These are phyloP conservation scores for Acomys russatus DNA, from an alignment of 2,797 vertebrate genomes.

Conservation along the genomic window DNA sequence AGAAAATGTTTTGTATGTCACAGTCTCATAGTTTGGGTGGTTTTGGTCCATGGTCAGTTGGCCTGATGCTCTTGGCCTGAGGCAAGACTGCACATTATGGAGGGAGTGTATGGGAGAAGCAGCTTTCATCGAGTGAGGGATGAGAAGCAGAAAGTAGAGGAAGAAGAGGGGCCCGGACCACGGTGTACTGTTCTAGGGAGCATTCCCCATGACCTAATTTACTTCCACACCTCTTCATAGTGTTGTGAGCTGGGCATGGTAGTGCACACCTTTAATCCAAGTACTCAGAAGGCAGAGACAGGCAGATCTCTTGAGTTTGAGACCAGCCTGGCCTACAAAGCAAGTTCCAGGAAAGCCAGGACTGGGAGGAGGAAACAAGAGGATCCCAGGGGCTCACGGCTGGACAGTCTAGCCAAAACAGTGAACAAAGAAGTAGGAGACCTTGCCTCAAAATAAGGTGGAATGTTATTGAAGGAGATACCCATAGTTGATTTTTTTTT, in stretches of 20 bases:
- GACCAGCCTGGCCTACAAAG: background rate
- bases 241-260: background rate
- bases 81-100: background rate
- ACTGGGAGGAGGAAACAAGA: background rate
- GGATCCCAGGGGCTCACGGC: background rate
- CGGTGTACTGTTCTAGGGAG: background rate
- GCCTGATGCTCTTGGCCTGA: background rate
- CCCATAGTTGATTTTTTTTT: background rate
- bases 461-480: background rate
- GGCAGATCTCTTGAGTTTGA: background rate
- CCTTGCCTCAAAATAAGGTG: background rate
- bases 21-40: background rate
- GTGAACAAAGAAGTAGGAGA: background rate
- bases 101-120: background rate
- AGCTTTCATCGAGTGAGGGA: background rate
- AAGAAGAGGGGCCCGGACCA: background rate
- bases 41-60: background rate
- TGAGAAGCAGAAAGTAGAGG: background rate
- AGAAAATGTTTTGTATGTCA: background rate
- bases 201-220: background rate
- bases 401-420: background rate
- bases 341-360: background rate
- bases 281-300: background rate
- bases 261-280: background rate
- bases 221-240: background rate